Conservation (phyloP, 2,888 invertebrate species). For the Anagyrus pseudococci region DNA sequence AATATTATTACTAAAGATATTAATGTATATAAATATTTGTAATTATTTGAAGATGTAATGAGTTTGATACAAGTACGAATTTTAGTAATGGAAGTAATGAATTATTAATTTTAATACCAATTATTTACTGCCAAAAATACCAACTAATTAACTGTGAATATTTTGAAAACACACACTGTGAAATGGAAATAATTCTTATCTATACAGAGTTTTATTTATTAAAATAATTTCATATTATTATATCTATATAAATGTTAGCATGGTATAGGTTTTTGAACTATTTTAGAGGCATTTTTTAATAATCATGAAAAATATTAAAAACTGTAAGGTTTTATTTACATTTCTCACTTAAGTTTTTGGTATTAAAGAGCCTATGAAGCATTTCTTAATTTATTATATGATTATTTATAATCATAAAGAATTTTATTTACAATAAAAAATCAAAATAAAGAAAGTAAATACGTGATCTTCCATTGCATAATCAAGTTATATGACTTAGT, state of each 20-base stretch:
- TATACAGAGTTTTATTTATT: background rate
- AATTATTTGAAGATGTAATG: constrained; percentile 29
- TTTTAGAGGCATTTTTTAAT: too few species aligned
- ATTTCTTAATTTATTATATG: too few species aligned
- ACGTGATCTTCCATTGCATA: constrained; percentile 18
- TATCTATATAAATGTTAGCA: too few species aligned
- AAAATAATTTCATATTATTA: background rate
- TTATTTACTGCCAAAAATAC: constrained; percentile 26
- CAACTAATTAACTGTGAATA: constrained; percentile 11
- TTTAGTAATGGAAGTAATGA: constrained; percentile 13
- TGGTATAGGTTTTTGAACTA: too few species aligned
- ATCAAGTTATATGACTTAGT: constrained; percentile 34
- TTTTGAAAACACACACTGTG: background rate
- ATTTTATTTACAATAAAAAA: constrained; percentile 3
- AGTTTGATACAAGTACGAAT: constrained; percentile 22
- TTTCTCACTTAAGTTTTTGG: too few species aligned
- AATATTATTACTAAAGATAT: constrained; percentile 38
- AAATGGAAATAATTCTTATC: background rate
- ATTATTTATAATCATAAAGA: background rate
- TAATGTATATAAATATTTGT: constrained; percentile 30
- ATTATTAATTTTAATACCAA: constrained; percentile 15
- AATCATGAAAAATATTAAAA: too few species aligned
- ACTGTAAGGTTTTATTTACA: too few species aligned
- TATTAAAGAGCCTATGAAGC: too few species aligned
- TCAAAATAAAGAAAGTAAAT: constrained; percentile 9